These are phyloP conservation scores for Barbus barbus DNA, from an alignment of 2,113 vertebrate species.

Conservation along the genomic window DNA sequence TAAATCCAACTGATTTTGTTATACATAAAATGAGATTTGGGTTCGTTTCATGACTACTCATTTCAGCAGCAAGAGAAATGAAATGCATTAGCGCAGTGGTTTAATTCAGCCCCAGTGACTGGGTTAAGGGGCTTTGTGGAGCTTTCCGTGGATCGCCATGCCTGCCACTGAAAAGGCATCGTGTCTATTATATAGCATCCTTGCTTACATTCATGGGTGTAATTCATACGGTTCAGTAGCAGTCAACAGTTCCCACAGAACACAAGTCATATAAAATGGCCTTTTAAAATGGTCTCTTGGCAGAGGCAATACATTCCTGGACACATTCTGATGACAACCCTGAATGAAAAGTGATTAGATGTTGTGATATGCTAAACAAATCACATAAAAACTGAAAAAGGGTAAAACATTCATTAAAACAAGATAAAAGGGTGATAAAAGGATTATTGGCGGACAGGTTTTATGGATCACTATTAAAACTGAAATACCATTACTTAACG, in stretches of 20 bases:
- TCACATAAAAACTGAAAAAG: neutral
- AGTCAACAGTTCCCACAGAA: conserved; percentile 23
- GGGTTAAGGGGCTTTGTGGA: neutral
- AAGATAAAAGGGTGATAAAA: neutral
- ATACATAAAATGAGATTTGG: conserved; percentile 2
- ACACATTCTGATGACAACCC: conserved; percentile 33
- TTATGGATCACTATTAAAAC: neutral
- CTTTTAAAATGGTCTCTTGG: conserved; percentile 33
- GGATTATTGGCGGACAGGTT: neutral
- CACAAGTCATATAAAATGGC: neutral
- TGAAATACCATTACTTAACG: conserved; percentile 27
- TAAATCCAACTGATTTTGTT: neutral
- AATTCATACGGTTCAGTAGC: conserved; percentile 40
- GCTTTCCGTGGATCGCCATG: neutral
- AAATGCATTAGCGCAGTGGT: conserved; percentile 26
- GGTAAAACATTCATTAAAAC: conserved; percentile 26
- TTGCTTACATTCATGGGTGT: conserved; percentile 49
- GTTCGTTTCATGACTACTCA: conserved; percentile 32
- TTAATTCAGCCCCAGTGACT: conserved; percentile 2
- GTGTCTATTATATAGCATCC: conserved; percentile 12
- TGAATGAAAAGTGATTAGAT: conserved; percentile 2
- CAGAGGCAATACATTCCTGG: conserved; percentile 41
- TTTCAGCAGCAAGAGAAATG: conserved; percentile 32
- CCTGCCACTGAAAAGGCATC: conserved; percentile 20
- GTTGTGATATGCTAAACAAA: conserved; percentile 17